Evolutionary conservation across 2,888 invertebrate species (phyloP).

Genomic region (Mythimna ferrago): DNA sequence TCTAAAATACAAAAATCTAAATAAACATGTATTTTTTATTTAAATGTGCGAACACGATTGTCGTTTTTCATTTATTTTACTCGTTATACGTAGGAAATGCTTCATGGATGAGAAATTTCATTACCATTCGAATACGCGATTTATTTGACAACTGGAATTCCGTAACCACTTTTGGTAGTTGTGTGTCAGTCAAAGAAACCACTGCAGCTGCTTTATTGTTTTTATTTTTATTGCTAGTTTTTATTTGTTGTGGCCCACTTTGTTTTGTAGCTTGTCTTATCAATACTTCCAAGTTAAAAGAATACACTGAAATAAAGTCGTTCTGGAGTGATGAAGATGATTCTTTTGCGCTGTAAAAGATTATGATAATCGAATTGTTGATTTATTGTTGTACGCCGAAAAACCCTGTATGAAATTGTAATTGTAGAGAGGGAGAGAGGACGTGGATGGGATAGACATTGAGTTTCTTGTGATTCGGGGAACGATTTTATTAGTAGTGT

Average conservation of each 20-base stretch:
- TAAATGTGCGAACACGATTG: neutral
- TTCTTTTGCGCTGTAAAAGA: conserved; percentile 64
- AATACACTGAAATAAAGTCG: conserved; percentile 56
- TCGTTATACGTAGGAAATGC: neutral
- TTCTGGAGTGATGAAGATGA: conserved; percentile 61
- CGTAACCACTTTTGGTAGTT: neutral
- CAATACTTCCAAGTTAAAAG: conserved; percentile 19
- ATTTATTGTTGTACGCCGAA: conserved; percentile 56
- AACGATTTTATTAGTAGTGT: neutral
- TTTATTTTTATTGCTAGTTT: neutral
- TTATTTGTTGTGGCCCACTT: no score
- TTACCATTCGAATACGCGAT: neutral
- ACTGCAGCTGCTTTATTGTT: neutral
- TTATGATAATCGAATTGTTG: conserved; percentile 69
- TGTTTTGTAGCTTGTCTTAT: conserved; percentile 21
- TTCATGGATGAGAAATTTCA: neutral
- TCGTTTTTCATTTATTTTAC: neutral
- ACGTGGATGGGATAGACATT: conserved; percentile 7
- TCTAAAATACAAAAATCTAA: no score
- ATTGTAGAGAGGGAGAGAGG: neutral
- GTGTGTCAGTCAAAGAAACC: neutral
- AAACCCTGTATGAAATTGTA: conserved; percentile 31
- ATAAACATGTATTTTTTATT: neutral
- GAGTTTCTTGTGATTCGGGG: neutral
- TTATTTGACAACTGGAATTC: conserved; percentile 3